Percentiles rank a stretch among this genome's conserved stretches.
Evolutionary conservation across 2,888 invertebrate species (phyloP).

Genomic region (Apodemia duryi): DNA sequence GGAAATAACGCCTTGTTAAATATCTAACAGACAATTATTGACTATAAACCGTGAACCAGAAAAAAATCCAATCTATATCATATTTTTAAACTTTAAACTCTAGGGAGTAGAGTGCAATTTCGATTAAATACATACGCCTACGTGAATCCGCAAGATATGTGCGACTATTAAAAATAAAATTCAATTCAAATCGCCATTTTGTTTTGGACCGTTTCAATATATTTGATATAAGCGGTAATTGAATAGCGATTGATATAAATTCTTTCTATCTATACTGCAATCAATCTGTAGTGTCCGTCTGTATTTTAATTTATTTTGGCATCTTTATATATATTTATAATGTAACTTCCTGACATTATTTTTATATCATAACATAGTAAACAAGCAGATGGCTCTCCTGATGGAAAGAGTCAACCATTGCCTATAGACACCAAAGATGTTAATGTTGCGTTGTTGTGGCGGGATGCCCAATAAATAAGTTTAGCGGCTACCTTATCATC

Average conservation of each 20-base stretch:
- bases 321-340: no score
- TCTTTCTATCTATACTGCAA: neutral
- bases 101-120: neutral
- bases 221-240: neutral
- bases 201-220: neutral
- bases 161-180: constrained; percentile 2
- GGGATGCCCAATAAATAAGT: no score
- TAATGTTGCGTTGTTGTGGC: no score
- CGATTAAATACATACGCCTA: neutral
- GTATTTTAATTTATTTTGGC: no score
- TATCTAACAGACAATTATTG: constrained; percentile 9
- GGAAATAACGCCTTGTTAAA: constrained; percentile 9
- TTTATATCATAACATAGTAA: no score
- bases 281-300: no score
- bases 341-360: no score
- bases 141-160: neutral
- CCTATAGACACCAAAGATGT: no score
- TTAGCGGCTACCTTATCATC: no score
- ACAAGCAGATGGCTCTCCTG: no score
- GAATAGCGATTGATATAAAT: neutral
- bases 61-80: neutral
- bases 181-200: neutral
- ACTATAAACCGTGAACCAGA: constrained; percentile 3
- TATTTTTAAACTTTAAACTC: neutral
- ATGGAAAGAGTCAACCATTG: no score